Evolutionary conservation across 2,797 vertebrate genomes (phyloP).

Genomic region (Myiotriccus ornatus): DNA sequence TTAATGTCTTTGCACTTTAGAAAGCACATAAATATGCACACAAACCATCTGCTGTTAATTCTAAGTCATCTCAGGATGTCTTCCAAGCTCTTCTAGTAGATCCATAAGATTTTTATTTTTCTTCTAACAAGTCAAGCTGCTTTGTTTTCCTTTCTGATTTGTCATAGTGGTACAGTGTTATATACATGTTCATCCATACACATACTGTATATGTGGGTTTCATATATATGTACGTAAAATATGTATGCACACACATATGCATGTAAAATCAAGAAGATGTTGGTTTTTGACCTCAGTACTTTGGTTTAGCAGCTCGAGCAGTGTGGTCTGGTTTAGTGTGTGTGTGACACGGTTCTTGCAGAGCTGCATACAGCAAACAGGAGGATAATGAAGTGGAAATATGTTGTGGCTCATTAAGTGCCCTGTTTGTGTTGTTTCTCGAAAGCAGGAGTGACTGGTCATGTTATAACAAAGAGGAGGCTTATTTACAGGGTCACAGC

Average conservation of each 20-base stretch:
- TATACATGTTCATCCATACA: background rate
- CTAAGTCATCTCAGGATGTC: background rate
- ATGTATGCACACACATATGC: rapidly evolving
- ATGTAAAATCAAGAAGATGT: background rate
- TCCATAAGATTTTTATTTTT: background rate
- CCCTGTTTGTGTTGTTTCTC: background rate
- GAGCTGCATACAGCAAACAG: background rate
- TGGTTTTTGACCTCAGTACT: background rate
- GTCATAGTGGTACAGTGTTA: background rate
- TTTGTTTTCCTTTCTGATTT: background rate
- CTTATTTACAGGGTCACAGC: background rate
- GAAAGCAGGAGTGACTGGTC: background rate
- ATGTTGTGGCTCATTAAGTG: rapidly evolving
- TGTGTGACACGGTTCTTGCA: background rate
- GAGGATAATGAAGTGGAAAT: background rate
- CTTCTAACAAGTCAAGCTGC: background rate
- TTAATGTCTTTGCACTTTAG: background rate
- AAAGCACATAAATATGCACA: background rate
- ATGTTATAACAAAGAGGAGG: background rate
- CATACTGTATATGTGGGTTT: background rate
- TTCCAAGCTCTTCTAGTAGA: background rate
- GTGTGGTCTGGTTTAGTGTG: background rate
- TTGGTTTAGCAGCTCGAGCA: background rate
- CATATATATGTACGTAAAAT: background rate
- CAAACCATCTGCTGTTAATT: background rate